Evolutionary conservation across 2,888 invertebrate species (phyloP).

Genomic region (Ceriagrion tenellum): DNA sequence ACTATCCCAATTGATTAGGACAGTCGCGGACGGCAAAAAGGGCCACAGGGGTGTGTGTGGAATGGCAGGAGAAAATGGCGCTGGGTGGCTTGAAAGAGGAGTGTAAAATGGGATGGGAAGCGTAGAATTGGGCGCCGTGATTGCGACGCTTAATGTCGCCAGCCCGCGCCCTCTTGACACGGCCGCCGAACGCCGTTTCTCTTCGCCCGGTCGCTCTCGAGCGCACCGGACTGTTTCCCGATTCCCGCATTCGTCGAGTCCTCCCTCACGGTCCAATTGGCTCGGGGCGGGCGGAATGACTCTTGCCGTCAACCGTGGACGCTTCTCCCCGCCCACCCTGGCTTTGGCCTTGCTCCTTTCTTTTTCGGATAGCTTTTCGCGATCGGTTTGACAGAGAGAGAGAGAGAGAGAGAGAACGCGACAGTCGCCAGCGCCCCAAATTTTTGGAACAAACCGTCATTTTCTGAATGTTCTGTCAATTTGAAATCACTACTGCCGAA

Average conservation of each 20-base stretch:
- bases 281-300: not conserved
- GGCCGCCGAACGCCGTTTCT: not conserved
- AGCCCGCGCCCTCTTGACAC: not conserved
- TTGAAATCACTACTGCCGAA: not conserved
- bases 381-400: not conserved
- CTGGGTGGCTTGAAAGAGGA: too few species aligned
- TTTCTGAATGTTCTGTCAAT: not conserved
- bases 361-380: slow-evolving; percentile 16
- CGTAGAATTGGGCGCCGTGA: not conserved
- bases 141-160: not conserved
- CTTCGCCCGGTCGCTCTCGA: not conserved
- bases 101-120: not conserved
- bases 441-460: not conserved
- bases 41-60: not conserved
- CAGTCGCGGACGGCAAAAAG: not conserved
- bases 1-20: not conserved
- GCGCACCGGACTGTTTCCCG: not conserved
- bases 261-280: not conserved
- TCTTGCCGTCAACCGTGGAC: not conserved
- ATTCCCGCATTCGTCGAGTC: slow-evolving; percentile 1
- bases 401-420: not conserved
- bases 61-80: not conserved
- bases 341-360: not conserved
- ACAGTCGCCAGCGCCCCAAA: not conserved
- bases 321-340: not conserved